Evolutionary conservation across 1,140 invertebrate species (phyloP), one percentile per base, ranked within the genome.

Genomic region (Drosophila sulfurigaster): DNA sequence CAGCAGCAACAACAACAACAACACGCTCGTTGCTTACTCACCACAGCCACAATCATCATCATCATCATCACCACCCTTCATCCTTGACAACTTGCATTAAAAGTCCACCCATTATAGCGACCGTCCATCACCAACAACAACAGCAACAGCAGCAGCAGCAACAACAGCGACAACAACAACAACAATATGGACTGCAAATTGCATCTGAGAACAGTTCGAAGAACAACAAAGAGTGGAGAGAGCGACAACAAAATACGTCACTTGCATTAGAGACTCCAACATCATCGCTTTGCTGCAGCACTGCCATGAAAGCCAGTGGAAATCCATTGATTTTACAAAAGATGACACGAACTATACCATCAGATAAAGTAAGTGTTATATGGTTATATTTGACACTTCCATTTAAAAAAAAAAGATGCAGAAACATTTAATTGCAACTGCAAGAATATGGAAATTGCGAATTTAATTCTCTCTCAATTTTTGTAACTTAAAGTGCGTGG

Each of bases 291-390:
- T 52, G 49, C 28, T 25, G 49, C 6, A 52, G 49, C n/a, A 52
- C 20, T 30, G 20, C 28, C 49, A 32, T 30, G 3, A 52, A 52
- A 30, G 10, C 25, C 49, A 52, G 30, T 52, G 49, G 20, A 5
- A 52, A 25, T 52, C 49, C 49, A 52, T 52, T 52, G 25, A 52
- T 52, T n/a, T n/a, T 16, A 52, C 49, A 52, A 13, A 52, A 52
- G 25, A 52, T 52, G 49, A 16, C 49, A 28, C 49, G 49, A 16
- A 52, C 49, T 52, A 52, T 52, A 52, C 49, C 49, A 52, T 52
- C 49, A 10, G 49, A 52, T 52, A 52, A 52, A 52, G 49, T 52
- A 52, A 52, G 49, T 28, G 0, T 30, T 52, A 49, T 49, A 49
- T 16, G 16, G 10, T 49, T n/a, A 20, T 49, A 6, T 49, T 49